Conservation (phyloP, 2,113 vertebrate genomes). For the Festucalex cinctus region DNA sequence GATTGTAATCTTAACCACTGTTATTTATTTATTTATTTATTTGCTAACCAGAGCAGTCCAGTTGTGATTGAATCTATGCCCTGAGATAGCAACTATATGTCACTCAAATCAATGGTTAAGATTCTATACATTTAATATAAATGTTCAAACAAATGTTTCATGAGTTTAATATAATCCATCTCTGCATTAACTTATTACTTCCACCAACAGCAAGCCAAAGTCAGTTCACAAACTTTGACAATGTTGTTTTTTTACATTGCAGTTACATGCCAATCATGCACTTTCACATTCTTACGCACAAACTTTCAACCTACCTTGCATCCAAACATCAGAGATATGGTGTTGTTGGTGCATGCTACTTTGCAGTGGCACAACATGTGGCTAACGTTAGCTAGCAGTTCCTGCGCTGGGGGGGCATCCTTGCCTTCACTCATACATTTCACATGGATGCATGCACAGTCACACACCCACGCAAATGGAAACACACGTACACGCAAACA, state of each 20-base stretch:
- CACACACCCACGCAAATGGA: constrained; percentile 2
- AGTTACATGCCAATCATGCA: background rate
- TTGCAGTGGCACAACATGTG: constrained; percentile 88
- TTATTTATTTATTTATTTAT: no score
- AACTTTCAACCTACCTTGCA: constrained; percentile 80
- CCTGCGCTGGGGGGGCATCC: constrained; percentile 65
- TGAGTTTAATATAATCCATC: background rate
- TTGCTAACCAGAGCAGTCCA: no score
- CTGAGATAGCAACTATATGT: background rate
- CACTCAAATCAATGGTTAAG: background rate
- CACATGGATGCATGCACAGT: constrained; percentile 31
- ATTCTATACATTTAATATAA: background rate
- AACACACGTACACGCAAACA: constrained; percentile 7
- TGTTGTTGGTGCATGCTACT: constrained; percentile 87
- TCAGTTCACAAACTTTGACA: background rate
- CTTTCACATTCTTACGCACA: constrained; percentile 16
- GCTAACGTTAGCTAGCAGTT: constrained; percentile 70
- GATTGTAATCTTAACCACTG: no score
- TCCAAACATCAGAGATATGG: constrained; percentile 88
- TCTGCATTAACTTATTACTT: background rate
- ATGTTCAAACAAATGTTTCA: background rate
- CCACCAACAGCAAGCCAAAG: background rate
- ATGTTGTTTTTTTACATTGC: background rate
- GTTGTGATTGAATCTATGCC: no score
- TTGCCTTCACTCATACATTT: constrained; percentile 57